Evolutionary conservation across 2,113 vertebrate species (phyloP).

Genomic region (Menura novaehollandiae): DNA sequence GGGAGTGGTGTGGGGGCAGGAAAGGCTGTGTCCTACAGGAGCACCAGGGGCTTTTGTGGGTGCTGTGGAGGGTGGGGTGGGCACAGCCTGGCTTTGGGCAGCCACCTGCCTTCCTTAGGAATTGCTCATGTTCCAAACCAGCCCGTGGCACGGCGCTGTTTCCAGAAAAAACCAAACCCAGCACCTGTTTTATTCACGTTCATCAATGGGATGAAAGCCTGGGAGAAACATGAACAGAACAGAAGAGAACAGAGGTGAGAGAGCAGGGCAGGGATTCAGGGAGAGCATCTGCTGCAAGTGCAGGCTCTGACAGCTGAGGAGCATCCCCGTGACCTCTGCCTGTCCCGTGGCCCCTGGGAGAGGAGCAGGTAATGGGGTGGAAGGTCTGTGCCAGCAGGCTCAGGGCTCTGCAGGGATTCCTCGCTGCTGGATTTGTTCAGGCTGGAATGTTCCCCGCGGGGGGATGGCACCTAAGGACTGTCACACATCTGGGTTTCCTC

Average conservation of each 20-base stretch:
- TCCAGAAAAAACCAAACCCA: not conserved
- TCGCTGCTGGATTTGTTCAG: not conserved
- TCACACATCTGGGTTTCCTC: not conserved
- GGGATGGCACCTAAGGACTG: not conserved
- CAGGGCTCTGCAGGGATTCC: not conserved
- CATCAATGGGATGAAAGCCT: not conserved
- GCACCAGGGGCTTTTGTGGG: accelerated
- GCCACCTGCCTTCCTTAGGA: not conserved
- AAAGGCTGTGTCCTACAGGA: not conserved
- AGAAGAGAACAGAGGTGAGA: not conserved
- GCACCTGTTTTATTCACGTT: not conserved
- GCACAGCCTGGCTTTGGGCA: not conserved
- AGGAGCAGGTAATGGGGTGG: not conserved
- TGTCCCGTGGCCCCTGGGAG: not conserved
- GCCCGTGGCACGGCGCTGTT: not conserved
- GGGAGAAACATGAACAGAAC: not conserved
- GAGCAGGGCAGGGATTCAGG: not conserved
- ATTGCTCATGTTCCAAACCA: not conserved
- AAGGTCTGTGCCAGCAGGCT: not conserved
- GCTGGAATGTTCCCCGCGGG: not conserved
- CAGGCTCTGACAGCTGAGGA: not conserved
- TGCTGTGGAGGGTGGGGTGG: not conserved
- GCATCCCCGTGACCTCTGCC: not conserved
- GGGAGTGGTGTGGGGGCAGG: not conserved
- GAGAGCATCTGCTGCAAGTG: not conserved